Conservation (phyloP, 2,888 invertebrate species). For the Orthonychiurus folsomi region DNA sequence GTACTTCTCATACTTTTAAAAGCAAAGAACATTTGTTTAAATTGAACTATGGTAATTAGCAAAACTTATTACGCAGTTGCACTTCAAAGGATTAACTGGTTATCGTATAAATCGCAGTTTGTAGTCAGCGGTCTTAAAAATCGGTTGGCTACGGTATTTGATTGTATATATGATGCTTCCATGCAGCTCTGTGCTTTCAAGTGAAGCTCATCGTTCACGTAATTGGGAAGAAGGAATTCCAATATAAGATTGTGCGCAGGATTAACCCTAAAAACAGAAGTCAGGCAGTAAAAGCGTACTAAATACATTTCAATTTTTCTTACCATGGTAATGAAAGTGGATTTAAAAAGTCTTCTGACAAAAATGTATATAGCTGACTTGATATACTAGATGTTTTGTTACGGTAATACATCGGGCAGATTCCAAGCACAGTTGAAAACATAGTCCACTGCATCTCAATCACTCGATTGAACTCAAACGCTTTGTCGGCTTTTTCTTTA, state of each 20-base stretch:
- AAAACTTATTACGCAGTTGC: neutral
- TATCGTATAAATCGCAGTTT: neutral
- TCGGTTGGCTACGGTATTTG: neutral
- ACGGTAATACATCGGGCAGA: neutral
- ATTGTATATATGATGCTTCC: neutral
- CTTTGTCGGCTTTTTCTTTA: neutral
- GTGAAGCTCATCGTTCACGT: neutral
- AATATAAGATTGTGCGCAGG: neutral
- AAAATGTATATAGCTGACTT: neutral
- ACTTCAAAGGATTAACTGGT: too few species aligned
- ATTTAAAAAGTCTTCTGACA: neutral
- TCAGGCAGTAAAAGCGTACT: too few species aligned
- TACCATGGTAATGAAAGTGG: neutral
- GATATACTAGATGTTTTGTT: neutral
- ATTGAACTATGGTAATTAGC: too few species aligned
- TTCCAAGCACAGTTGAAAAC: neutral
- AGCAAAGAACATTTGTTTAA: too few species aligned
- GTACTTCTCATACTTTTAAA: too few species aligned
- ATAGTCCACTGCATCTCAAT: neutral
- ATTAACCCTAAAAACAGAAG: too few species aligned
- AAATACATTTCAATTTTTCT: too few species aligned
- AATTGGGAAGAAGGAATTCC: neutral
- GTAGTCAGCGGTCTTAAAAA: neutral
- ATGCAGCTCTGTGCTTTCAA: neutral
- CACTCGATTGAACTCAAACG: neutral